Conservation (phyloP, 2,888 invertebrate genomes). For the Tachina grossa region DNA sequence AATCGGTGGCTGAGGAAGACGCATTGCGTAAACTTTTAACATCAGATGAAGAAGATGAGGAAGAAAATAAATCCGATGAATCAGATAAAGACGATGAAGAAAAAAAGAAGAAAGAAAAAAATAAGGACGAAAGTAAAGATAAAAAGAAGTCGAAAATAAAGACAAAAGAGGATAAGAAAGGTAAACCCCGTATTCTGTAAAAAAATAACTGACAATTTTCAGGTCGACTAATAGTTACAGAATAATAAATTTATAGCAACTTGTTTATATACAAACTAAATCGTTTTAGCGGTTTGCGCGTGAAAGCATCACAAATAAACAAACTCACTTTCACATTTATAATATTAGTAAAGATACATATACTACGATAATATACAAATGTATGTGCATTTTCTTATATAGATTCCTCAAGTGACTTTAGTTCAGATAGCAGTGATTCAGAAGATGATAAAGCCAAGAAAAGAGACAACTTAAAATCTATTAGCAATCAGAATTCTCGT, state of each 20-base stretch:
- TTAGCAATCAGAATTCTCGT: constrained; percentile 78
- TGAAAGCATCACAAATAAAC: no score
- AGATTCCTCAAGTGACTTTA: constrained; percentile 88
- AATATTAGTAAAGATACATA: neutral
- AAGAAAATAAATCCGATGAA: constrained; percentile 90
- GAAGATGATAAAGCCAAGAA: constrained; percentile 85
- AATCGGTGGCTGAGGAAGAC: constrained; percentile 95
- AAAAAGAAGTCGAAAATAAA: constrained; percentile 85
- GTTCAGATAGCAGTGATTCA: constrained; percentile 88
- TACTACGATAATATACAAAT: no score
- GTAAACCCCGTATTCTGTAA: constrained; percentile 74
- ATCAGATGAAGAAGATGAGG: constrained; percentile 94
- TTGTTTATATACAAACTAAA: no score
- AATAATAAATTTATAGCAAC: no score
- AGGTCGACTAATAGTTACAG: no score
- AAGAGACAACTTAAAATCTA: constrained; percentile 79
- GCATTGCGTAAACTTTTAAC: constrained; percentile 92
- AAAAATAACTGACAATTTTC: no score
- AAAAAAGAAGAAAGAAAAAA: constrained; percentile 88
- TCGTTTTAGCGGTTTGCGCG: no score
- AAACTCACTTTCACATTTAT: no score
- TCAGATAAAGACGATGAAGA: constrained; percentile 89
- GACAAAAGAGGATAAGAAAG: constrained; percentile 86
- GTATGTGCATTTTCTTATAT: constrained; percentile 71
- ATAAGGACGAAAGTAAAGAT: constrained; percentile 85